Evolutionary conservation across 2,888 invertebrate species (phyloP).

Genomic region (Nesidiocoris tenuis): DNA sequence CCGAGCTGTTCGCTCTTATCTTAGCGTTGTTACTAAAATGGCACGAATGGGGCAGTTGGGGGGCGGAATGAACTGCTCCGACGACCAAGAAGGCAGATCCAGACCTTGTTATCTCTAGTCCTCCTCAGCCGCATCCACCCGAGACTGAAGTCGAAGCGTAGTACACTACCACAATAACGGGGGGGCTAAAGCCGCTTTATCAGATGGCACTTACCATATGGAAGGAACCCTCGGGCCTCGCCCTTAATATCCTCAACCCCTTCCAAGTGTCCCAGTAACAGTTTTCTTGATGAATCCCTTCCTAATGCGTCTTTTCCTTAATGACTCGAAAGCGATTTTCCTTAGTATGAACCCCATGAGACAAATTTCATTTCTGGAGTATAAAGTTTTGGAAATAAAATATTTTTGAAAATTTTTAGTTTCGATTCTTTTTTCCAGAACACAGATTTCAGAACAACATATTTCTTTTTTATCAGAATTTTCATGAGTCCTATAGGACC

Average conservation of each 20-base stretch:
- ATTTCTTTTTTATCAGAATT: no score
- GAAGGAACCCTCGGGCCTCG: background rate
- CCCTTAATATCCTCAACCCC: background rate
- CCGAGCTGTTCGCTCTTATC: background rate
- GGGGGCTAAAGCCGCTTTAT: background rate
- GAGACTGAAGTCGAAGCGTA: background rate
- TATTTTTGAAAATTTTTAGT: no score
- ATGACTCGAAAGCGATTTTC: background rate
- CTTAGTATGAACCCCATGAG: no score
- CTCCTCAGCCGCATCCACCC: background rate
- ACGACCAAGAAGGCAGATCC: background rate
- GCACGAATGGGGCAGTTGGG: background rate
- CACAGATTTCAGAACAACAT: no score
- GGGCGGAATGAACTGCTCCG: background rate
- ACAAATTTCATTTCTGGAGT: no score
- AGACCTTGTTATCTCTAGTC: background rate
- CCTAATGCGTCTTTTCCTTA: background rate
- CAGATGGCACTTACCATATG: background rate
- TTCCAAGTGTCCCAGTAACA: background rate
- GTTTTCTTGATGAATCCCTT: background rate
- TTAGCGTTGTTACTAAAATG: background rate
- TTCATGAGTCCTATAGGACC: no score
- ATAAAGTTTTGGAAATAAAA: no score
- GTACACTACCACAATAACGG: background rate
- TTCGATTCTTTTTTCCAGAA: no score